Evolutionary conservation across 2,113 vertebrate species (phyloP).

Genomic region (Zosterops japonicus): DNA sequence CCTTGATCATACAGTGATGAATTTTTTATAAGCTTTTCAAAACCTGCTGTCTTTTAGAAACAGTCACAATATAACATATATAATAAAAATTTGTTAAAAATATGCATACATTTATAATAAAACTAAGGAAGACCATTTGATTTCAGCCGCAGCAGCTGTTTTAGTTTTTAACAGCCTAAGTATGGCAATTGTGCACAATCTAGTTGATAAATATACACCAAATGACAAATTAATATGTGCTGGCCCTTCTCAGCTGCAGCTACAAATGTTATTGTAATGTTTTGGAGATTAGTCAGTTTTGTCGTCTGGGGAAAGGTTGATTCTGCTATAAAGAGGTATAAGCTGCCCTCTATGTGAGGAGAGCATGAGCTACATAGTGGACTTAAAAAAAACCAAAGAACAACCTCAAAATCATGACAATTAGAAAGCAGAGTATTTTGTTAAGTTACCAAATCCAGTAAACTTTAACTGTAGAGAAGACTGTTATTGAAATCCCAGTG

Average conservation of each 20-base stretch:
- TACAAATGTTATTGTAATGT: conserved; percentile 70
- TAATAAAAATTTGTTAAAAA: background rate
- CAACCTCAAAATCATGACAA: background rate
- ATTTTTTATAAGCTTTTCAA: background rate
- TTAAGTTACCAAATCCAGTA: conserved; percentile 9
- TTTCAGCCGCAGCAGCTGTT: conserved; percentile 36
- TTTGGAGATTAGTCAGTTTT: conserved; percentile 65
- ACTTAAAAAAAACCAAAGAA: background rate
- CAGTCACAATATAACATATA: background rate
- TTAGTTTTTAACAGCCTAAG: conserved; percentile 61
- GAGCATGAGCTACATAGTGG: background rate
- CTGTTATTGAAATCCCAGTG: background rate
- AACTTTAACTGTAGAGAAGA: background rate
- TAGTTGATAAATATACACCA: conserved; percentile 68
- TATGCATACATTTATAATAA: background rate
- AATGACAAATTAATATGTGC: conserved; percentile 74
- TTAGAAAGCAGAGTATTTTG: background rate
- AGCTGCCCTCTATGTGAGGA: conserved; percentile 67
- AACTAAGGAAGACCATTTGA: conserved; percentile 24
- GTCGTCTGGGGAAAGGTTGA: conserved; percentile 33
- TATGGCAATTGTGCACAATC: conserved; percentile 63
- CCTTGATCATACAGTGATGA: background rate
- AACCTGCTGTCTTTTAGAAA: conserved; percentile 18
- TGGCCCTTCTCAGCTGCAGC: conserved; percentile 61
- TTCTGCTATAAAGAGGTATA: background rate